A percentile compares a stretch with the other conserved stretches of the same genome.
Conservation (phyloP, 2,113 vertebrate genomes). For the Mirounga angustirostris region DNA sequence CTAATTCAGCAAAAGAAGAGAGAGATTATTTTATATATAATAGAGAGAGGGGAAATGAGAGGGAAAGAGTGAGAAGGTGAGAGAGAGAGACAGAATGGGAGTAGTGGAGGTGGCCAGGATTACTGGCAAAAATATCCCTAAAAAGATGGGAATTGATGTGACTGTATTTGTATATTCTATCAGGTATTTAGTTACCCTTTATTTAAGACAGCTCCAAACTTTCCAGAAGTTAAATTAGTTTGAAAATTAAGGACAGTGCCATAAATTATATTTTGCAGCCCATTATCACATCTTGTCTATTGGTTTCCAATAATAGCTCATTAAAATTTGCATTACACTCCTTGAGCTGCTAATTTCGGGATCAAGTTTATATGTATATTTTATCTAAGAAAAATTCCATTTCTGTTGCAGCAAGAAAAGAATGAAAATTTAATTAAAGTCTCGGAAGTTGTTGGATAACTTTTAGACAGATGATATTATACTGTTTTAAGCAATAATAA, state of each 20-base stretch:
- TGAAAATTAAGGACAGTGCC: slow-evolving; percentile 19
- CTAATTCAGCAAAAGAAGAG: background rate
- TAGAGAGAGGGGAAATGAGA: background rate
- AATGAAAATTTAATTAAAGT: slow-evolving; percentile 68
- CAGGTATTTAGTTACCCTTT: background rate
- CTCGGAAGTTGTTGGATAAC: slow-evolving; percentile 21
- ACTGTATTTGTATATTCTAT: background rate
- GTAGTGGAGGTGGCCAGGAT: background rate
- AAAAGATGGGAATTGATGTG: background rate
- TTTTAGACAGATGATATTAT: slow-evolving; percentile 30
- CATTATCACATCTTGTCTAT: background rate
- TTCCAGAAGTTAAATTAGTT: slow-evolving; percentile 39
- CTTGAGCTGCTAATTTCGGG: slow-evolving; percentile 29
- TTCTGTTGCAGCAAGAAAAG: slow-evolving; percentile 26
- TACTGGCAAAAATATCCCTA: background rate
- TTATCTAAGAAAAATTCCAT: slow-evolving; percentile 55
- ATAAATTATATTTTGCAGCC: slow-evolving; percentile 34
- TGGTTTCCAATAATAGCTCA: slow-evolving; percentile 10
- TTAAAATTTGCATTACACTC: slow-evolving; percentile 47
- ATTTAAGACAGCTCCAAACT: background rate
- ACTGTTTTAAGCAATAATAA: slow-evolving; percentile 41
- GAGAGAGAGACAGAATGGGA: background rate
- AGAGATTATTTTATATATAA: background rate
- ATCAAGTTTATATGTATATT: slow-evolving; percentile 48
- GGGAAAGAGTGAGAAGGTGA: background rate